phyloP scores from a whole-genome alignment of 2,113 vertebrate species.

The Otocyon megalotis region DNA sequence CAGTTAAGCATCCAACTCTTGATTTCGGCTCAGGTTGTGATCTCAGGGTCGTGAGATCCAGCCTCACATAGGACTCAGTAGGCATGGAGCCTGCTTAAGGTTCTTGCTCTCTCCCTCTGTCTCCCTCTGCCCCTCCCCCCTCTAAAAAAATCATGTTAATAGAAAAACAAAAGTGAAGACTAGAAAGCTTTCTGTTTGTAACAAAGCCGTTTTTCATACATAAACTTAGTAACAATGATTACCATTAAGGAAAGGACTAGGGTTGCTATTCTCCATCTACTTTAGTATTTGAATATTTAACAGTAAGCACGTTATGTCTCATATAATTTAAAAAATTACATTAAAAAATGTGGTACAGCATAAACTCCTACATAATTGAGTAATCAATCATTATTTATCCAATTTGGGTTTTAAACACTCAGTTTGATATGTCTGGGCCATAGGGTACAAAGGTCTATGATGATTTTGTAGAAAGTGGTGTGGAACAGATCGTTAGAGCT shows the following conservation, averaged over 20 bases:
- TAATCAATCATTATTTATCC: not conserved
- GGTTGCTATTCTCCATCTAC: not conserved
- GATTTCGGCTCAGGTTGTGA: not conserved
- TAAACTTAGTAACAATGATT: not conserved
- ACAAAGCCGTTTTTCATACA: slow-evolving; percentile 10
- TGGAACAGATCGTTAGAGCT: not conserved
- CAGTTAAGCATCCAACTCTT: not conserved
- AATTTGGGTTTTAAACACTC: not conserved
- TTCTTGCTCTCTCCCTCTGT: not conserved
- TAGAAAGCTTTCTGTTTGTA: not conserved
- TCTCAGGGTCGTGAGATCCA: not conserved
- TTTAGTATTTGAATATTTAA: not conserved
- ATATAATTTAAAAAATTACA: not conserved
- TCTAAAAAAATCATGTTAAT: not conserved
- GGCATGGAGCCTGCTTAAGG: not conserved
- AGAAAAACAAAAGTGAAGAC: not conserved
- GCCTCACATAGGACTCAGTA: not conserved
- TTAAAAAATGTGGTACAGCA: not conserved
- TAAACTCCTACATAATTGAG: not conserved
- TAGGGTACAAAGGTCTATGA: not conserved
- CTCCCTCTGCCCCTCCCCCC: not conserved
- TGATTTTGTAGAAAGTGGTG: not conserved
- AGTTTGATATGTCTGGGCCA: not conserved
- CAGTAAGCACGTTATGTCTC: not conserved
- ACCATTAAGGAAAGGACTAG: not conserved